Evolutionary conservation across 2,113 vertebrate species (phyloP).

Genomic region (Paramormyrops kingsleyae): DNA sequence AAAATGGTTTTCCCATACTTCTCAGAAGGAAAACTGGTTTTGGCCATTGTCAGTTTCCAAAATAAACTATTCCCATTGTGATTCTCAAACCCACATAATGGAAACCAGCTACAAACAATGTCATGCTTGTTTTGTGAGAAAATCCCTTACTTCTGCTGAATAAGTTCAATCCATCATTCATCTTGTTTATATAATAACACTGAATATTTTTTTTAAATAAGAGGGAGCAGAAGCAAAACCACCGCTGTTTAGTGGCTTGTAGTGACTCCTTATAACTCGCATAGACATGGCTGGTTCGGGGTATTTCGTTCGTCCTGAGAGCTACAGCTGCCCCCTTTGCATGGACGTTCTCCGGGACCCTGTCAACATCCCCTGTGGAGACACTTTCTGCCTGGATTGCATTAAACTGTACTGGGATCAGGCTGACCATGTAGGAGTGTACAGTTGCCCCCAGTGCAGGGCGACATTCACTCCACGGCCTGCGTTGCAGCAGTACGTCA

Average conservation of each 20-base stretch:
- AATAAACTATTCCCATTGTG: background rate
- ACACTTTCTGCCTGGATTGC: slow-evolving; percentile 65
- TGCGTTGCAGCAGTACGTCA: slow-evolving; percentile 47
- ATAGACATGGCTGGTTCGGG: slow-evolving; percentile 53
- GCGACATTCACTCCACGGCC: slow-evolving; percentile 62
- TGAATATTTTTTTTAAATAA: background rate
- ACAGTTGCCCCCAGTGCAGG: slow-evolving; percentile 60
- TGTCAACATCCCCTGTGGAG: slow-evolving; percentile 63
- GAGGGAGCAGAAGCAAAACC: background rate
- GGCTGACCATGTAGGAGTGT: slow-evolving; percentile 60
- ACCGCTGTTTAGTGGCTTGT: background rate
- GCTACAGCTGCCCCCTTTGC: slow-evolving; percentile 52
- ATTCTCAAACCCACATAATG: background rate
- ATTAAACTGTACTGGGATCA: slow-evolving; percentile 72
- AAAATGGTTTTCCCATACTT: background rate
- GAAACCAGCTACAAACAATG: background rate
- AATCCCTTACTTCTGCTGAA: slow-evolving; percentile 1
- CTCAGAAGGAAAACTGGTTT: background rate
- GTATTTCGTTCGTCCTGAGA: slow-evolving; percentile 46
- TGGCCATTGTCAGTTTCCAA: background rate
- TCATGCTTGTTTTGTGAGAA: slow-evolving; percentile 12
- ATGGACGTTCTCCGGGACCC: slow-evolving; percentile 48
- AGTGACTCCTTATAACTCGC: background rate
- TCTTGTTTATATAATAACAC: slow-evolving; percentile 17
- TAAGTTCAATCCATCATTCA: background rate